Evolutionary conservation across 2,797 vertebrate species (phyloP), one percentile per base, ranked within the genome.

Genomic region (Eleutherodactylus coqui): DNA sequence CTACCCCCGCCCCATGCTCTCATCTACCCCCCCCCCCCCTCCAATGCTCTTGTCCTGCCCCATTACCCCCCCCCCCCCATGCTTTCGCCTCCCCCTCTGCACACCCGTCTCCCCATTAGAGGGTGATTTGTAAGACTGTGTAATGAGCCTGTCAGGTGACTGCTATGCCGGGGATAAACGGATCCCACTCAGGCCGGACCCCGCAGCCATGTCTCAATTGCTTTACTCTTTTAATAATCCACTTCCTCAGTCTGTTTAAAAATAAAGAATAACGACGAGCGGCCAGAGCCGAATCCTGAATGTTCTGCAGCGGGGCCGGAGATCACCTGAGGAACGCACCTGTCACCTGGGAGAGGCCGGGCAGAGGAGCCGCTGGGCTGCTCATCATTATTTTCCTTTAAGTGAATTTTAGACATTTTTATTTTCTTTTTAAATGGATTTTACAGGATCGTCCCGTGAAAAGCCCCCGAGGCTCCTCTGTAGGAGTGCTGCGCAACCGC

Each of bases 181-280:
- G 82, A 60, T 60, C 21, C 14, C 67, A 58, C 47, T 83, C 49
- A 75, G 62, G 70, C 53, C 51, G 34, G 38, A 60, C 81, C 81
- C 70, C 70, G 24, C 38, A 83, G 82, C 53, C 4, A 14, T 36
- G 45, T 73, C 72, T 64, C 73, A 67, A 41, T 77, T 76, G 83
- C 55, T 76, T 64, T 62, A 45, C 73, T 51, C 70, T 76, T 84
- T 72, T 83, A 76, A 64, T 76, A 64, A 77, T 21, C 53, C 41
- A 62, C 55, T 76, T 83, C 41, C 29, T 64, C 55, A 49, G 17
- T 64, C 36, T 76, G 16, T 47, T 51, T 62, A 76, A 34, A 36
- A 36, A 49, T 19, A 6, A 75, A 16, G 8, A 75, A 34, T 2
- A 34, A 36, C 32, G 3, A 64, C 3, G 60, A 64, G 4, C 14